Evolutionary conservation across 1,140 invertebrate species (phyloP), one percentile per base, ranked within the genome.

Genomic region (Drosophila hydei): DNA sequence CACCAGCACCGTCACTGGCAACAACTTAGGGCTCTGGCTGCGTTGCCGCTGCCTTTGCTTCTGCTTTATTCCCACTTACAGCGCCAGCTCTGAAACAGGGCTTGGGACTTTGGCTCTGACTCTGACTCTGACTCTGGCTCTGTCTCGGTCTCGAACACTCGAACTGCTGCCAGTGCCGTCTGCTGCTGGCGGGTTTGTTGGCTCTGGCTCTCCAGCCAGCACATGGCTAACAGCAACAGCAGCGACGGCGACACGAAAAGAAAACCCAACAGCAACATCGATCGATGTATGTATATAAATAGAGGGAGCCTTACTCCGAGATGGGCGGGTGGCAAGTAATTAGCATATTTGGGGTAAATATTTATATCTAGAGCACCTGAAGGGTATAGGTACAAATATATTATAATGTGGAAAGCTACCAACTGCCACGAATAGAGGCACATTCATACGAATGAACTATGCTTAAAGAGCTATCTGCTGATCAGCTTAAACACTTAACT

Each of bases 181-280:
- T 79, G 75, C 43, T 74, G 63, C 42, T 63, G 68, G 54, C 63
- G 67, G 55, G 61, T 72, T 72, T 69, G 76, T 60, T 63, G 58
- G 74, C 75, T 85, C 65, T 72, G 74, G 74, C 77, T 81, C 81
- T 77, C 79, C 75, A 63, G 60, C 68, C 33, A 70, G 45, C 72
- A 62, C 60, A 60, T 71, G 67, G 59, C 54, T 47, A 59, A 47
- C 30, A 33, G 30, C 63, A 14, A 74, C 38, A 19, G 59, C 40
- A 23, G 11, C 47, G 23, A 38, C 68, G 42, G 50, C 59, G 27
- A 40, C 45, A 55, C 33, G 40, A 74, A 58, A 64, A 51, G 48
- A 43, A 45, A 58, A 30, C 45, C 43, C 40, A 72, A 45, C 50
- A 63, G 59, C 51, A 58, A 71, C 69, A 77, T 63, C 71, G 71